Percentiles rank a stretch among this genome's conserved stretches.
phyloP scores from a whole-genome alignment of 2,888 invertebrate species.

The Antheraea assamensis region DNA sequence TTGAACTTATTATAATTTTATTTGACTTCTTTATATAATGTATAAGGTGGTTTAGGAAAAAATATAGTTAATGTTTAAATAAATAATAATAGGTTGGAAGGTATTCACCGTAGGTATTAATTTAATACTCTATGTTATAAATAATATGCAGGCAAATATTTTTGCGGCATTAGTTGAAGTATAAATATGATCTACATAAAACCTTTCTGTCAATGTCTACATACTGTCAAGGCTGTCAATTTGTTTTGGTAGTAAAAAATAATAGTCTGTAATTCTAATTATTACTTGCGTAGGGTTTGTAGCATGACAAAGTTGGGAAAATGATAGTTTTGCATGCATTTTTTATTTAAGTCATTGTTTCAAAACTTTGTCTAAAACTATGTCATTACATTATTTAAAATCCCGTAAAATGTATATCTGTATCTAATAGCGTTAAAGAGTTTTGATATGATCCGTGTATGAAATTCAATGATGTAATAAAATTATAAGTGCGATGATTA shows the following conservation, averaged over 20 bases:
- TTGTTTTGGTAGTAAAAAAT: not conserved
- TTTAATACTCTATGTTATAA: no score
- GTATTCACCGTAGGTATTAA: no score
- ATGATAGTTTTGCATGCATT: not conserved
- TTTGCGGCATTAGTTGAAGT: no score
- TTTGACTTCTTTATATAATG: no score
- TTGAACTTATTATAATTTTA: no score
- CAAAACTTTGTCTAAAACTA: not conserved
- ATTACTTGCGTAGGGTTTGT: not conserved
- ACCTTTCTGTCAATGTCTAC: no score
- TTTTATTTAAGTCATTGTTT: not conserved
- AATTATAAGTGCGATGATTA: constrained; percentile 9
- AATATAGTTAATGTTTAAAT: no score
- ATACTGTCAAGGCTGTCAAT: not conserved
- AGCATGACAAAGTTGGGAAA: not conserved
- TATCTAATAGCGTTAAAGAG: not conserved
- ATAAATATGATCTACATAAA: no score
- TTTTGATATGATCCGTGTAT: constrained; percentile 2
- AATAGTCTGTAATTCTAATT: no score
- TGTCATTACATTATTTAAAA: not conserved
- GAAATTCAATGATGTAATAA: constrained; percentile 4
- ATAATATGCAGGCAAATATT: no score
- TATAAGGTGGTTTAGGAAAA: no score
- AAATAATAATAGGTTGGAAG: no score
- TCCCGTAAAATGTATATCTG: not conserved